A percentile compares a stretch with the other conserved stretches of the same genome.
Conservation (phyloP, 2,797 vertebrate genomes). For the Parauchenoglanis ngamensis region DNA sequence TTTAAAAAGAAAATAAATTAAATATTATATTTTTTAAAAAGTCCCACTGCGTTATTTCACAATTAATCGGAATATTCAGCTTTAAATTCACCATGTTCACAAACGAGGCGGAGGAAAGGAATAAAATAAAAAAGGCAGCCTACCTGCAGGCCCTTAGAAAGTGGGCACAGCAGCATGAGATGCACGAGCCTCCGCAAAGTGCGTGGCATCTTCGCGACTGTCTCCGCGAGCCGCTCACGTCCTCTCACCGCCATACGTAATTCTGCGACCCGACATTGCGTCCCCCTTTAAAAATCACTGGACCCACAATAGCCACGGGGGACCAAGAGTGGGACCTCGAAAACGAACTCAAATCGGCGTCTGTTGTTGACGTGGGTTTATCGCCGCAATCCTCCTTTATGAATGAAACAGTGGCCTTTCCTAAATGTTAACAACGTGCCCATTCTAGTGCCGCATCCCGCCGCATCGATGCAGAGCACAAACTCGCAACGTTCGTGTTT, state of each 20-base stretch:
- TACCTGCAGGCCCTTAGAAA: conserved; percentile 91
- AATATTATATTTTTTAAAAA: background rate
- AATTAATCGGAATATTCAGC: background rate
- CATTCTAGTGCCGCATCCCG: background rate
- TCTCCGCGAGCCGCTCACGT: conserved; percentile 9
- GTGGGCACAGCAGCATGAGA: conserved; percentile 87
- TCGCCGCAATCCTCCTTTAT: background rate
- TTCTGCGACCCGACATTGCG: conserved; percentile 6
- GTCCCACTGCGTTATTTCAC: background rate
- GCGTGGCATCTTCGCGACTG: conserved; percentile 76
- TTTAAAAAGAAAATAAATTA: background rate
- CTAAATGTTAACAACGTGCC: background rate
- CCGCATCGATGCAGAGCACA: background rate
- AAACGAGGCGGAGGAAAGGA: too few relatives aligned
- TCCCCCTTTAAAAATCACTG: background rate
- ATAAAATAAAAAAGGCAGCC: background rate
- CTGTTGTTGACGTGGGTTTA: background rate
- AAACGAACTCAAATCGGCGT: background rate
- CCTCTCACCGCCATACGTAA: conserved; percentile 29
- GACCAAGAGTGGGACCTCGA: too few relatives aligned
- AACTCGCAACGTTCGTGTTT: background rate
- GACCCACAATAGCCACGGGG: background rate
- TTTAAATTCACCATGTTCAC: background rate
- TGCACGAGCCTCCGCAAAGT: conserved; percentile 85
- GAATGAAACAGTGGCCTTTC: background rate